phyloP scores from a whole-genome alignment of 2,888 invertebrate genomes.

The Troides oblongomaculatus region DNA sequence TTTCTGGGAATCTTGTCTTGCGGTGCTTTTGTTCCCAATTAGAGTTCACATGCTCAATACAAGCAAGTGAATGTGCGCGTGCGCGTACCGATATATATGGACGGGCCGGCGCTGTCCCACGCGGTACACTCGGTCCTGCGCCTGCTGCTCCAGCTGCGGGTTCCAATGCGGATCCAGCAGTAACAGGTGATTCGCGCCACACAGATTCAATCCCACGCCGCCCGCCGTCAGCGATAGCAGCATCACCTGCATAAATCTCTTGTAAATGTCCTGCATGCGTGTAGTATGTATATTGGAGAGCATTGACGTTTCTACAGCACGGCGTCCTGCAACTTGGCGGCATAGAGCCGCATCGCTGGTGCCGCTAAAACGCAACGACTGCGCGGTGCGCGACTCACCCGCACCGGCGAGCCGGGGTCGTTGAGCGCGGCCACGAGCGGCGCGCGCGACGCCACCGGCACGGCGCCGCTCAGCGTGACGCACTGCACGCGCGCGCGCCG shows the following conservation, averaged over 20 bases:
- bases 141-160: slow-evolving; percentile 96
- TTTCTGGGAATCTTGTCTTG: no score
- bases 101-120: slow-evolving; percentile 93
- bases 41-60: no score
- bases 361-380: no score
- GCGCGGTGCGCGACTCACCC: slow-evolving; percentile 54
- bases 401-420: slow-evolving; percentile 74
- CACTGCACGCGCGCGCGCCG: slow-evolving; percentile 70
- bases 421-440: slow-evolving; percentile 87
- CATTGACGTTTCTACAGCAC: no score
- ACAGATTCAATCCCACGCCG: slow-evolving; percentile 95
- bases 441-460: slow-evolving; percentile 86
- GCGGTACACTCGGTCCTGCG: slow-evolving; percentile 95
- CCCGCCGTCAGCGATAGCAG: slow-evolving; percentile 95
- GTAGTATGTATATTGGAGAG: no score
- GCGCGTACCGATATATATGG: slow-evolving; percentile 86
- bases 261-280: no score
- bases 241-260: slow-evolving; percentile 75
- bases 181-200: slow-evolving; percentile 95
- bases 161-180: slow-evolving; percentile 98
- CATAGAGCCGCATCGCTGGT: no score
- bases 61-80: not conserved
- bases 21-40: no score
- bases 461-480: slow-evolving; percentile 86
- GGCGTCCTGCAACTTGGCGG: no score